Evolutionary conservation across 1,140 invertebrate species (phyloP).

Genomic region (Zaprionus kolodkinae): DNA sequence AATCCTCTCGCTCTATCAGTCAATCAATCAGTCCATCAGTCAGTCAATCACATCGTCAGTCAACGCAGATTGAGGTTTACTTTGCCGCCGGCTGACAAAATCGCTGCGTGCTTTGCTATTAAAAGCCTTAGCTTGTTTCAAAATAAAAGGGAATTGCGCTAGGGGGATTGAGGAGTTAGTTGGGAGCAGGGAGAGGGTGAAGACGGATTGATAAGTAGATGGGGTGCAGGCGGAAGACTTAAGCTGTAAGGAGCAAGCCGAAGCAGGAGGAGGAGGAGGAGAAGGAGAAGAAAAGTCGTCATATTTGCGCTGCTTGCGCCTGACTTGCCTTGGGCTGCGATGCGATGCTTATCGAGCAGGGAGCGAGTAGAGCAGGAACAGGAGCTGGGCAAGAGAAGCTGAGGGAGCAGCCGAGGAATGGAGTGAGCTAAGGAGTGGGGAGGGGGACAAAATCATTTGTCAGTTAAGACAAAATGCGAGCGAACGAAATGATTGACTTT

Average conservation of each 20-base stretch:
- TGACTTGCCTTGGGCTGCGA: constrained; percentile 53
- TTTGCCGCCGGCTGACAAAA: constrained; percentile 20
- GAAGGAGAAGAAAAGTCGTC: constrained; percentile 25
- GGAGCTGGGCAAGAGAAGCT: too few species aligned
- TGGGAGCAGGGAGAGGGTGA: neutral
- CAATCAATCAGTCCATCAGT: constrained; percentile 5
- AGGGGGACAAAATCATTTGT: constrained; percentile 63
- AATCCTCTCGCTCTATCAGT: neutral
- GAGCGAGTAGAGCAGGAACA: neutral
- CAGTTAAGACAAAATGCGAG: constrained; percentile 72
- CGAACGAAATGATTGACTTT: constrained; percentile 77
- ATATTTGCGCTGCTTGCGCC: constrained; percentile 63
- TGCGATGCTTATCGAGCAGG: constrained; percentile 31
- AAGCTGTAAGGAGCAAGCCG: neutral
- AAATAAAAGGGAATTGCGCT: constrained; percentile 40
- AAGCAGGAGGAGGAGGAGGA: neutral
- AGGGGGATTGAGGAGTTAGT: constrained; percentile 1
- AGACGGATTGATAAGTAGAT: neutral
- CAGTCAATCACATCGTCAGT: constrained; percentile 8
- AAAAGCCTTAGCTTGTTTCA: constrained; percentile 64
- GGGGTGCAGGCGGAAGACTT: neutral
- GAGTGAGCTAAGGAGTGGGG: too few species aligned
- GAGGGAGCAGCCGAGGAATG: neutral
- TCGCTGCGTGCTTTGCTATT: constrained; percentile 42
- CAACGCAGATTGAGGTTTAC: constrained; percentile 3